Evolutionary conservation across 2,113 vertebrate genomes (phyloP).

Genomic region (Microcebus jonahi): DNA sequence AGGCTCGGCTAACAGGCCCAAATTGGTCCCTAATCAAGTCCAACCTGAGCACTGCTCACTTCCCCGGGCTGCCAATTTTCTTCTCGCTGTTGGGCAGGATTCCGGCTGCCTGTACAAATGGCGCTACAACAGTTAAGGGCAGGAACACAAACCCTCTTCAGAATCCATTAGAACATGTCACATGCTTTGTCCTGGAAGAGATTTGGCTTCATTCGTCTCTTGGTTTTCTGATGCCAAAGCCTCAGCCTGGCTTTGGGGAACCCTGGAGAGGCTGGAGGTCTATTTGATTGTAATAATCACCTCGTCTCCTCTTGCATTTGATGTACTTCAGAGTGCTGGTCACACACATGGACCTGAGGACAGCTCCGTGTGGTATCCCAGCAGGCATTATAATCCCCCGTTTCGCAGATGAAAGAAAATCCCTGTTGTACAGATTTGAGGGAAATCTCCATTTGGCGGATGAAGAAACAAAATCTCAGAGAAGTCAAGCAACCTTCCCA

Average conservation of each 20-base stretch:
- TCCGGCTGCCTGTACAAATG: slow-evolving; percentile 13
- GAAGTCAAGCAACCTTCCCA: neutral
- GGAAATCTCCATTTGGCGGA: neutral
- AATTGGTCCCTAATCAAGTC: slow-evolving; percentile 77
- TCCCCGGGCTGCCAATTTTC: slow-evolving; percentile 75
- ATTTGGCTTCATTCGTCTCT: neutral
- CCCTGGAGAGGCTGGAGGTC: neutral
- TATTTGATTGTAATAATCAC: neutral
- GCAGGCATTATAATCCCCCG: neutral
- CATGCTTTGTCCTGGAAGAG: slow-evolving; percentile 45
- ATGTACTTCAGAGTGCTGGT: neutral
- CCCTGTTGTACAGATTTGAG: neutral
- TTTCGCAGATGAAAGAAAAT: slow-evolving; percentile 37
- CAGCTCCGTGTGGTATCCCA: neutral
- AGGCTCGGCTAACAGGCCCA: slow-evolving; percentile 61
- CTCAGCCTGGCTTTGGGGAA: neutral
- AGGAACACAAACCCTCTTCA: slow-evolving; percentile 53
- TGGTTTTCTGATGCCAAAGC: slow-evolving; percentile 20
- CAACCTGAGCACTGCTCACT: slow-evolving; percentile 59
- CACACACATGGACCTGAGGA: neutral
- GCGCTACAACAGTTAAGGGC: slow-evolving; percentile 31
- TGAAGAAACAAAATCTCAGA: slow-evolving; percentile 47
- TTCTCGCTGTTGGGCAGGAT: slow-evolving; percentile 41
- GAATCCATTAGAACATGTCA: slow-evolving; percentile 54
- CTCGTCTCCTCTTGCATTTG: neutral